Evolutionary conservation across 2,113 vertebrate genomes (phyloP), one percentile per base, ranked within the genome.

Genomic region (Electrona antarctica): DNA sequence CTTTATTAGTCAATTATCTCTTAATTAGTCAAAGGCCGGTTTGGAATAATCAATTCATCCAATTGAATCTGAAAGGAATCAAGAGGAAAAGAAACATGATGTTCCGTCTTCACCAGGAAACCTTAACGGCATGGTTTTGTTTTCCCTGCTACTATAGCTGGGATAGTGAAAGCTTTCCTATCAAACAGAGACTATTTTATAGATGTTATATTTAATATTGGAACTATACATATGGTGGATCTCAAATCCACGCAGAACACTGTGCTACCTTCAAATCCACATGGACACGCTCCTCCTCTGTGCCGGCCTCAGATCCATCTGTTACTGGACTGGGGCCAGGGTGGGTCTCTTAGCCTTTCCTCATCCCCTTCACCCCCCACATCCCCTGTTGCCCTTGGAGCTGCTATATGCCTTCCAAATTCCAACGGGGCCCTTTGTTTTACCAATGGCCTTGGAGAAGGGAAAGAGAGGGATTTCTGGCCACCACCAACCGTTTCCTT

Each of bases 401-500:
- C 73, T 46, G 12, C 46, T 21, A 63, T 54, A 21, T 59, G 72
- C 74, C 73, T 75, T 58, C 28, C 56, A 65, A 74, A 73, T 71
- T 77, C 76, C 63, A 71, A 41, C 67, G 28, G 46, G 64, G 41
- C 52, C 50, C 33, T 60, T 52, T 69, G 49, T 69, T 73, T 65
- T 61, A 79, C 73, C 60, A 58, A 54, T 7, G n/a, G 71, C 63
- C 72, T 60, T 66, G 56, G 65, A 71, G 69, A 62, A 71, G 48
- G 49, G 48, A 46, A 21, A 62, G 33, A 50, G 49, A 85, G 88
- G 56, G 70, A 86, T 87, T 80, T 77, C 76, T 85, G 90, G 87
- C 86, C 83, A 90, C 85, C 66, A 78, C 61, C 85, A 91, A 88
- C 81, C 51, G 87, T 91, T 90, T 78, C 59, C 54, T 63, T 50